Conservation (phyloP, 2,888 invertebrate genomes). For the Camptogramma bilineatum region DNA sequence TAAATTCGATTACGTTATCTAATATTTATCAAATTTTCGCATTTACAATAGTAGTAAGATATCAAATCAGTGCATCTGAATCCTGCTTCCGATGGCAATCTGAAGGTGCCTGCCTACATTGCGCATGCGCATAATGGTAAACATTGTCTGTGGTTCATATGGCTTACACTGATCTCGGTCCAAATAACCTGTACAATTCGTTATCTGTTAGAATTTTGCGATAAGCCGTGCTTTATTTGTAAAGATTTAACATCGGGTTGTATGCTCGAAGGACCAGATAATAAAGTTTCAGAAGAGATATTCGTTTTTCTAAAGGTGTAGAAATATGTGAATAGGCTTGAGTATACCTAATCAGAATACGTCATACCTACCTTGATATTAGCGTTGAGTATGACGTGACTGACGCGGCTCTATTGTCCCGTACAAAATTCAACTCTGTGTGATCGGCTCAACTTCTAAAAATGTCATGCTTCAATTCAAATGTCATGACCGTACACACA, state of each 20-base stretch:
- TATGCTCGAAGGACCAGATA: slow-evolving; percentile 2
- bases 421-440: no score
- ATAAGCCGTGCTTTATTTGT: not conserved
- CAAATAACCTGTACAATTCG: not conserved
- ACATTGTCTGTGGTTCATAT: not conserved
- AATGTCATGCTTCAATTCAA: no score
- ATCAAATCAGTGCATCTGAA: not conserved
- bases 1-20: no score
- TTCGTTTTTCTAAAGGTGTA: not conserved
- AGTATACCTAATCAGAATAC: no score
- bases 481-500: no score
- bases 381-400: no score
- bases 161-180: not conserved
- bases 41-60: not conserved
- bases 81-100: not conserved
- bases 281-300: not conserved
- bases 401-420: no score
- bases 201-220: not conserved
- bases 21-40: no score
- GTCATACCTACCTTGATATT: no score
- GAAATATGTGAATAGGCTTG: not conserved
- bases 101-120: not conserved
- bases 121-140: not conserved
- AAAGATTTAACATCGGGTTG: not conserved
- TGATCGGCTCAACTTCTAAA: no score